phyloP scores from a whole-genome alignment of 1,140 invertebrate genomes.

The Acromyrmex heyeri region DNA sequence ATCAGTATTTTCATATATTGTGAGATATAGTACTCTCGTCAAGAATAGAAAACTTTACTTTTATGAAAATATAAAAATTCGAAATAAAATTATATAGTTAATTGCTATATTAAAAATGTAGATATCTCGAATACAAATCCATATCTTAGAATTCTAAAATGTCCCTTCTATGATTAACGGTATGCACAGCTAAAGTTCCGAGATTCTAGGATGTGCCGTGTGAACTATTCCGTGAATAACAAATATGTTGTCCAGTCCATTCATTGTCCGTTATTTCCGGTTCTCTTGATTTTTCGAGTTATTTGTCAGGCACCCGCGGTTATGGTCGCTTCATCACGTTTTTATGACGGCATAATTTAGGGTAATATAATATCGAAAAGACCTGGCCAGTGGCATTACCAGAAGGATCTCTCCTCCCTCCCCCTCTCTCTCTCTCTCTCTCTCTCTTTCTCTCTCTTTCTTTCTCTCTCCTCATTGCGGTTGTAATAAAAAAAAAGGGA shows the following conservation, averaged over 20 bases:
- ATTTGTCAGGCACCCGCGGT: conserved; percentile 62
- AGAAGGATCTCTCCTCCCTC: not conserved
- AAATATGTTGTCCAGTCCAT: conserved; percentile 64
- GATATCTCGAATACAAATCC: not conserved
- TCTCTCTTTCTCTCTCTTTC: not conserved
- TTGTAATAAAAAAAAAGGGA: conserved; percentile 32
- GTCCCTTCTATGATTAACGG: not conserved
- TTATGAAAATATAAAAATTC: no score
- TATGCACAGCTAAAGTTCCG: not conserved
- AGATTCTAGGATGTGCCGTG: not conserved
- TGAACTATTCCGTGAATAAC: conserved; percentile 40
- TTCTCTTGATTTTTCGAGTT: conserved; percentile 71
- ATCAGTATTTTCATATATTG: no score
- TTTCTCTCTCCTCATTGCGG: not conserved
- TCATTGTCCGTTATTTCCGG: conserved; percentile 67
- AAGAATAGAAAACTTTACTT: no score
- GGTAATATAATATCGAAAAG: conserved; percentile 71
- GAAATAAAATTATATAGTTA: not conserved
- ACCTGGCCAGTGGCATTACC: conserved; percentile 56
- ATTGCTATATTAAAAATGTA: not conserved
- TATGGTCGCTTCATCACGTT: conserved; percentile 73
- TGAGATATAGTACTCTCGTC: no score
- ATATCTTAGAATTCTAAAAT: not conserved
- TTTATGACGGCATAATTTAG: conserved; percentile 77
- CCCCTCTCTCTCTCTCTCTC: not conserved